Conservation (phyloP, 1,140 invertebrate genomes). For the Drosophila sp. region DNA sequence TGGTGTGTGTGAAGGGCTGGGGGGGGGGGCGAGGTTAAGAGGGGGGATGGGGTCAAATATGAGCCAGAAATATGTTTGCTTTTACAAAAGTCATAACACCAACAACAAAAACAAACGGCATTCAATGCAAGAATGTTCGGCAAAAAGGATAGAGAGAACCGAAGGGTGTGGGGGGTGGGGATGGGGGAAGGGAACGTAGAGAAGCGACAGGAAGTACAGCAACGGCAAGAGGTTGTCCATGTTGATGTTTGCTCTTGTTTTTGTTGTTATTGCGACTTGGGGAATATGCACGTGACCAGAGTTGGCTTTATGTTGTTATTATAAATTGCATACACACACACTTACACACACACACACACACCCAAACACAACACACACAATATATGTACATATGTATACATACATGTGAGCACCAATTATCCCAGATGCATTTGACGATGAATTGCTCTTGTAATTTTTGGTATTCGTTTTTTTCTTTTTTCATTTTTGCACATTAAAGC, state of each 20-base stretch:
- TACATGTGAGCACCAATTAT: constrained; percentile 5
- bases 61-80: constrained; percentile 39
- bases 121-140: constrained; percentile 9
- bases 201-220: constrained; percentile 1
- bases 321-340: constrained; percentile 16
- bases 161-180: background rate
- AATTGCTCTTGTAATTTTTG: constrained; percentile 13
- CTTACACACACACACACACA: background rate
- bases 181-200: background rate
- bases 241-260: constrained; percentile 23
- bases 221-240: constrained; percentile 15
- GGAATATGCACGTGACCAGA: constrained; percentile 22
- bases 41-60: constrained; percentile 18
- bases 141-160: constrained; percentile 14
- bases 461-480: background rate
- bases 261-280: constrained; percentile 27
- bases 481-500: background rate
- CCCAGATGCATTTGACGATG: constrained; percentile 11
- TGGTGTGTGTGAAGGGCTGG: background rate
- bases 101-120: background rate
- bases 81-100: constrained; percentile 28
- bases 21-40: background rate
- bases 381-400: background rate
- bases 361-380: background rate
- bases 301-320: constrained; percentile 16